These are phyloP conservation scores for Cataglyphis hispanica DNA, from an alignment of 1,140 invertebrate species.

Conservation along the genomic window DNA sequence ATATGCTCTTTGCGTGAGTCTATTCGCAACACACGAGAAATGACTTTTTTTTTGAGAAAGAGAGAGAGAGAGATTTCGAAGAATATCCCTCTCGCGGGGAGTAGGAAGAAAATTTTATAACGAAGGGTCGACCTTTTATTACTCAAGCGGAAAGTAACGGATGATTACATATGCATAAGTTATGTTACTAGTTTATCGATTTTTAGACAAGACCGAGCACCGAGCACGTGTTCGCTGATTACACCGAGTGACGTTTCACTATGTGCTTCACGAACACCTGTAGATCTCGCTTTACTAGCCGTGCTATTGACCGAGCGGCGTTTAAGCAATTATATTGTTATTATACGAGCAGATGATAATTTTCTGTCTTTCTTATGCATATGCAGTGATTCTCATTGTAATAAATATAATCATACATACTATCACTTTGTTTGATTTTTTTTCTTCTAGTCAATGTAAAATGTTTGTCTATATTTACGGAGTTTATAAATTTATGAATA, in stretches of 20 bases:
- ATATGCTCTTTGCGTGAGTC: slow-evolving; percentile 32
- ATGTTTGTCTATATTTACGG: neutral
- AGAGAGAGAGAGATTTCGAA: neutral
- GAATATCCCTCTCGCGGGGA: neutral
- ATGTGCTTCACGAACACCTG: slow-evolving; percentile 32
- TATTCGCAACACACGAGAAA: neutral
- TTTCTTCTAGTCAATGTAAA: neutral
- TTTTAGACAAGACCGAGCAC: slow-evolving; percentile 16
- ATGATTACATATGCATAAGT: slow-evolving; percentile 52
- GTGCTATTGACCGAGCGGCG: neutral
- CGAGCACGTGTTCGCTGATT: slow-evolving; percentile 34
- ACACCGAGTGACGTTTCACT: neutral
- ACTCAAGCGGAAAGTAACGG: slow-evolving; percentile 16
- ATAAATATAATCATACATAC: neutral
- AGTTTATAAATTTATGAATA: slow-evolving; percentile 1
- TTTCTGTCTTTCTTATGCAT: slow-evolving; percentile 4
- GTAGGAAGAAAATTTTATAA: slow-evolving; percentile 23
- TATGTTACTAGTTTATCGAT: slow-evolving; percentile 59
- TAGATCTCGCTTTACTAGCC: neutral
- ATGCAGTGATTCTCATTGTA: neutral
- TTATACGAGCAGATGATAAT: neutral
- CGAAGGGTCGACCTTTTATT: slow-evolving; percentile 33
- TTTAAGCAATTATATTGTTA: slow-evolving; percentile 38
- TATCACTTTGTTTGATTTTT: slow-evolving; percentile 13
- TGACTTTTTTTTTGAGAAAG: neutral